phyloP scores from a whole-genome alignment of 2,113 vertebrate species.

The Pandion haliaetus region DNA sequence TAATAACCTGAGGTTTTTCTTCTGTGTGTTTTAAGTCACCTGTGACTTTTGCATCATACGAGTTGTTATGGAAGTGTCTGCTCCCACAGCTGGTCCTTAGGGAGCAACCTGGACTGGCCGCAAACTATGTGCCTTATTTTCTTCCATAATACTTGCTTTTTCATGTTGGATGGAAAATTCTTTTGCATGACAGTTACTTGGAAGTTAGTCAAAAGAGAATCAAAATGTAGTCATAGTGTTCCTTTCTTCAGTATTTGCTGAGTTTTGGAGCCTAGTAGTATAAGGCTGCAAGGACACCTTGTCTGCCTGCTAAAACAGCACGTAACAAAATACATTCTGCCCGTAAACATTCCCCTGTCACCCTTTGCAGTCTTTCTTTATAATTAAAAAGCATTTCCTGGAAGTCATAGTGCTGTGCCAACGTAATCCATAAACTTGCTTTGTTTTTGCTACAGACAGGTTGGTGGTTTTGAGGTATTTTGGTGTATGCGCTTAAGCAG shows the following conservation, averaged over 20 bases:
- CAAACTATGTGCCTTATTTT: background rate
- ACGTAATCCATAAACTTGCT: background rate
- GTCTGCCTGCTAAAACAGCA: slow-evolving; percentile 39
- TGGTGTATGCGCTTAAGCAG: background rate
- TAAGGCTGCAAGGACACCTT: background rate
- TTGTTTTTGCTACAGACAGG: slow-evolving; percentile 7
- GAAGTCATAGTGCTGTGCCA: background rate
- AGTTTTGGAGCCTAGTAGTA: background rate
- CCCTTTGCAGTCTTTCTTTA: background rate
- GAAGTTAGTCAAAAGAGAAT: background rate
- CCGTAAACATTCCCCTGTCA: background rate
- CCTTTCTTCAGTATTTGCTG: background rate
- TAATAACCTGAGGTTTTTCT: background rate
- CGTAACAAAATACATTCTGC: background rate
- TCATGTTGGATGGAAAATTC: background rate
- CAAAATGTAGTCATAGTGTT: background rate
- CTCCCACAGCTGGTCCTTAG: background rate
- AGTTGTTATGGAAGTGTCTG: background rate
- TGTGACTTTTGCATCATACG: background rate
- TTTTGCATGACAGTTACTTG: background rate
- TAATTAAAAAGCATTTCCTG: slow-evolving; percentile 52
- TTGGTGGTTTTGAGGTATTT: slow-evolving; percentile 13
- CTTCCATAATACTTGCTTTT: background rate
- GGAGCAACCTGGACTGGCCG: background rate
- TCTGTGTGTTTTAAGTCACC: background rate